Percentiles rank a stretch among this genome's conserved stretches.
phyloP scores from a whole-genome alignment of 2,797 vertebrate species.

The Oophaga sylvatica region DNA sequence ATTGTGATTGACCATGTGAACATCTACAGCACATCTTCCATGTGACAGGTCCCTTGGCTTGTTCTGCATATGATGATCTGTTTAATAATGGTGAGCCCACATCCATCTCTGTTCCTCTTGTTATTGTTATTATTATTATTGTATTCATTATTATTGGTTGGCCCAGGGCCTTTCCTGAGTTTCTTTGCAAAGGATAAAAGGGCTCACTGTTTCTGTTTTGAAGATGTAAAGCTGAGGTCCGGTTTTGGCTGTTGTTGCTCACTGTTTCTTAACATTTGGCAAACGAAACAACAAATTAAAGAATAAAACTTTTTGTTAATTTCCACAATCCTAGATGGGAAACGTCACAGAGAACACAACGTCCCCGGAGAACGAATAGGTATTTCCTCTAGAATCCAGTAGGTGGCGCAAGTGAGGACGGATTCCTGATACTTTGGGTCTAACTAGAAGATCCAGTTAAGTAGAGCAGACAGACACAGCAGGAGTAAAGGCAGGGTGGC shows the following conservation, averaged over 20 bases:
- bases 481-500: constrained; percentile 79
- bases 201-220: constrained; percentile 71
- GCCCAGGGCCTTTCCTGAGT: constrained; percentile 86
- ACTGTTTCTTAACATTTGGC: constrained; percentile 79
- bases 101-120: constrained; percentile 62
- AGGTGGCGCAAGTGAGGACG: constrained; percentile 75
- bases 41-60: constrained; percentile 67
- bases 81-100: constrained; percentile 68
- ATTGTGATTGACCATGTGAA: constrained; percentile 71
- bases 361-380: constrained; percentile 73
- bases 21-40: constrained; percentile 67
- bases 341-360: constrained; percentile 75
- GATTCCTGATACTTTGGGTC: constrained; percentile 62
- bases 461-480: constrained; percentile 80
- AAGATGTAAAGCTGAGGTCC: constrained; percentile 82
- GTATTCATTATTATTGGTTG: constrained; percentile 65
- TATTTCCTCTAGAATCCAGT: constrained; percentile 81
- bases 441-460: constrained; percentile 89
- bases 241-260: constrained; percentile 75
- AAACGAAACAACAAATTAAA: constrained; percentile 73
- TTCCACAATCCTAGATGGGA: constrained; percentile 75
- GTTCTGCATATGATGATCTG: constrained; percentile 64
- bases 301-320: constrained; percentile 64
- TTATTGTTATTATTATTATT: constrained; percentile 54
- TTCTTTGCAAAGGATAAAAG: constrained; percentile 73